phyloP scores from a whole-genome alignment of 1,140 invertebrate species.

The Drosophila tsacasi region DNA sequence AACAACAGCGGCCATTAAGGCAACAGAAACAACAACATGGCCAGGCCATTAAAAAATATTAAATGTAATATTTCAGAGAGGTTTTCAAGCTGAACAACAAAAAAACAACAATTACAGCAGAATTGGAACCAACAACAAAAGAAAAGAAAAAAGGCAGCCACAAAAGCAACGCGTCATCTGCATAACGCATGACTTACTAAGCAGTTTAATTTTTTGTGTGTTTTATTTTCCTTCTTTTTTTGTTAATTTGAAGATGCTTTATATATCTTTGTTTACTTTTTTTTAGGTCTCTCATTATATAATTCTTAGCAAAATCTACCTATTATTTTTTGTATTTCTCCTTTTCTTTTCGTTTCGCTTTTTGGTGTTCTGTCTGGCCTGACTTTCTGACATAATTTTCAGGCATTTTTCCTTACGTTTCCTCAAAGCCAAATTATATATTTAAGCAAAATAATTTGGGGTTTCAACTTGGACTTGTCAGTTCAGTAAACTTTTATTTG shows the following conservation, averaged over 20 bases:
- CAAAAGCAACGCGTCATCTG: constrained; percentile 67
- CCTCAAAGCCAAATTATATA: constrained; percentile 14
- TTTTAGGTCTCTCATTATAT: constrained; percentile 54
- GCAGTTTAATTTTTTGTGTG: constrained; percentile 31
- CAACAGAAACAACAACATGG: constrained; percentile 43
- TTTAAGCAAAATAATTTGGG: constrained; percentile 22
- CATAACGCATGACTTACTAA: constrained; percentile 74
- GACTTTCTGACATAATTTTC: constrained; percentile 44
- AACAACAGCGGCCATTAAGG: constrained; percentile 40
- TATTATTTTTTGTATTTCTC: not conserved
- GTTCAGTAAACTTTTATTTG: constrained; percentile 37
- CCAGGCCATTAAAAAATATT: constrained; percentile 73
- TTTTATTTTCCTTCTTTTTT: constrained; percentile 2
- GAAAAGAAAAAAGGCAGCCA: constrained; percentile 35
- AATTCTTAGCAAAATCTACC: constrained; percentile 34
- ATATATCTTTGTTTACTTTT: constrained; percentile 21
- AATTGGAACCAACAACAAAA: constrained; percentile 14
- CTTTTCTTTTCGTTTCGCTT: constrained; percentile 6
- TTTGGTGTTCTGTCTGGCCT: constrained; percentile 39
- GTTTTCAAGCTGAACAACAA: constrained; percentile 17
- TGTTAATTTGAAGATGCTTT: constrained; percentile 20
- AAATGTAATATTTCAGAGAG: constrained; percentile 76
- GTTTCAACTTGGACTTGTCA: constrained; percentile 21
- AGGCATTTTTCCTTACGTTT: constrained; percentile 13
- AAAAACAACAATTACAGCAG: constrained; percentile 23